Percentiles rank a stretch among this genome's conserved stretches.
phyloP scores from a whole-genome alignment of 2,797 vertebrate genomes.

The Sebastes paucispinis region DNA sequence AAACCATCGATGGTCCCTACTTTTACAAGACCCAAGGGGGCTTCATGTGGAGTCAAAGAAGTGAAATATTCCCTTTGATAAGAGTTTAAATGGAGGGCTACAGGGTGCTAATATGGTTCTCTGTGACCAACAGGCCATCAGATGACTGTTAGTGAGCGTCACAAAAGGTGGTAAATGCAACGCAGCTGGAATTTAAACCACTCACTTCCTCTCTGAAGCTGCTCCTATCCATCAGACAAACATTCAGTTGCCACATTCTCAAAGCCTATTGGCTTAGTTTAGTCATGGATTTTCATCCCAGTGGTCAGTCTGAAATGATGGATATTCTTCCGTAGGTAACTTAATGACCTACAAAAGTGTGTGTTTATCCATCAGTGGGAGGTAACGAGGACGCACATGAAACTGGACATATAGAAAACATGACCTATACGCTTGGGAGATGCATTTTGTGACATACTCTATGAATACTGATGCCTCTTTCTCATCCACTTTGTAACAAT shows the following conservation, averaged over 20 bases:
- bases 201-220: conserved; percentile 20
- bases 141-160: conserved; percentile 15
- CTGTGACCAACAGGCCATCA: conserved; percentile 35
- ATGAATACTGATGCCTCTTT: conserved; percentile 31
- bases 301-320: conserved; percentile 15
- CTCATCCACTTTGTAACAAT: conserved; percentile 10
- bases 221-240: conserved; percentile 11
- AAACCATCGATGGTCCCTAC: conserved; percentile 65
- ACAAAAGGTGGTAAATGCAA: conserved; percentile 20
- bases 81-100: conserved; percentile 58
- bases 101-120: conserved; percentile 3
- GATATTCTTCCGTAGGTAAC: conserved; percentile 15
- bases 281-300: conserved; percentile 11
- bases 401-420: conserved; percentile 27
- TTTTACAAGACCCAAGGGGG: conserved; percentile 73
- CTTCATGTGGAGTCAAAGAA: conserved; percentile 55
- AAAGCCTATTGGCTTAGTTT: neutral
- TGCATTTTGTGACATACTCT: conserved; percentile 13
- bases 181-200: conserved; percentile 26
- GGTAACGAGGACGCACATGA: conserved; percentile 8
- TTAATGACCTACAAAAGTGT: conserved; percentile 27
- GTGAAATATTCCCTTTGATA: conserved; percentile 62
- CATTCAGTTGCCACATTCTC: neutral
- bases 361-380: conserved; percentile 20
- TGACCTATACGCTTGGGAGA: neutral